These are phyloP conservation scores for Porites cylindrica DNA, from an alignment of 92 coral and sea anemone species.

Conservation along the genomic window DNA sequence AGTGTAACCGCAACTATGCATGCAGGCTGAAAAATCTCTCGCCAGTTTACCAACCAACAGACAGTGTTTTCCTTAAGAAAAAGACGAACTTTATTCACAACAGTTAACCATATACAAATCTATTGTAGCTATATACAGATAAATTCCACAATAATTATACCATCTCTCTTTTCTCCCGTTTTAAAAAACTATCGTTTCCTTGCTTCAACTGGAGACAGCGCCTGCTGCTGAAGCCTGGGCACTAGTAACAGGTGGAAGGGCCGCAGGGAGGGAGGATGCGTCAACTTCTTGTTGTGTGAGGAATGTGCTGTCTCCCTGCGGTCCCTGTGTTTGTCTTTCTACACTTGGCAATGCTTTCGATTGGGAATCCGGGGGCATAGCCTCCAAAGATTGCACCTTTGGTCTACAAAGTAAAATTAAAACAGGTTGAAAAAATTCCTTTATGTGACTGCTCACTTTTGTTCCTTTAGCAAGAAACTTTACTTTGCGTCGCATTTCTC, in stretches of 20 bases:
- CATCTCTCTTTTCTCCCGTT: neutral
- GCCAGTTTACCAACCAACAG: neutral
- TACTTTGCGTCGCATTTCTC: too few species aligned
- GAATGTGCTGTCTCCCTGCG: constrained; percentile 72
- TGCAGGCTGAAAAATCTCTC: neutral
- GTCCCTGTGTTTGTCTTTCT: constrained; percentile 30
- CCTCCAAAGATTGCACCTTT: constrained; percentile 59
- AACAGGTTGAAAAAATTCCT: neutral
- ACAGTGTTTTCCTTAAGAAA: neutral
- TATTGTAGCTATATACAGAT: constrained; percentile 10
- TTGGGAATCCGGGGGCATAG: constrained; percentile 48
- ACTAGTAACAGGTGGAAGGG: constrained; percentile 45
- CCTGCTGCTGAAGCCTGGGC: constrained; percentile 43
- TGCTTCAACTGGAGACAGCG: constrained; percentile 1
- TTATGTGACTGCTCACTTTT: too few species aligned
- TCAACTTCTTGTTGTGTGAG: constrained; percentile 79
- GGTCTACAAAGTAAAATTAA: constrained; percentile 22
- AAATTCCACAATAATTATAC: neutral
- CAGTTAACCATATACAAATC: constrained; percentile 7
- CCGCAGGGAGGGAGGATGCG: constrained; percentile 48
- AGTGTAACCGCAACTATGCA: too few species aligned
- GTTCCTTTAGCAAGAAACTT: too few species aligned
- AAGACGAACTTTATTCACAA: constrained; percentile 15
- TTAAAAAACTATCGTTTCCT: neutral
- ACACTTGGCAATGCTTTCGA: constrained; percentile 50